Evolutionary conservation across 2,113 vertebrate genomes (phyloP).

Genomic region (Xiphophorus maculatus): DNA sequence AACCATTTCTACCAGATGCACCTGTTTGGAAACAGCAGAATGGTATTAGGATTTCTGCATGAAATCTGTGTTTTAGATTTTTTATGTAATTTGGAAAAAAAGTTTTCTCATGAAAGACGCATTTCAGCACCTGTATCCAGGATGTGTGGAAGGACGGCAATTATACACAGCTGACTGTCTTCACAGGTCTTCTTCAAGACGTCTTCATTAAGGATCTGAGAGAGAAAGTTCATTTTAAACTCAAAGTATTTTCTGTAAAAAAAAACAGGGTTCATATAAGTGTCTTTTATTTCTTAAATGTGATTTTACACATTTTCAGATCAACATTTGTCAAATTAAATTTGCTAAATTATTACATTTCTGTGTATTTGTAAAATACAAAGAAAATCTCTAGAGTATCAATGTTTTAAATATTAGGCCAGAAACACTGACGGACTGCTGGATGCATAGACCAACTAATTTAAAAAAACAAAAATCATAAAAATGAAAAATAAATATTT

Average conservation of each 20-base stretch:
- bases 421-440: too few species aligned
- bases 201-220: conserved; percentile 87
- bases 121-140: conserved; percentile 89
- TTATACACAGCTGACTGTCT: conserved; percentile 92
- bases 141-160: conserved; percentile 93
- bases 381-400: too few species aligned
- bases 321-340: background rate
- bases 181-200: conserved; percentile 89
- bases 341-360: background rate
- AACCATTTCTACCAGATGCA: conserved; percentile 90
- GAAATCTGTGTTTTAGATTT: background rate
- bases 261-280: background rate
- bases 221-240: background rate
- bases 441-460: too few species aligned
- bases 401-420: too few species aligned
- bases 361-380: too few species aligned
- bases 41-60: background rate
- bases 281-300: too few species aligned
- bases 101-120: background rate
- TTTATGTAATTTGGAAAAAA: background rate
- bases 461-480: too few species aligned
- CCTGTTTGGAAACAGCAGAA: conserved; percentile 72
- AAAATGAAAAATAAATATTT: too few species aligned
- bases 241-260: background rate
- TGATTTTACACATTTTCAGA: background rate